phyloP scores from a whole-genome alignment of 1,140 invertebrate species.

The Drosophila saltans region DNA sequence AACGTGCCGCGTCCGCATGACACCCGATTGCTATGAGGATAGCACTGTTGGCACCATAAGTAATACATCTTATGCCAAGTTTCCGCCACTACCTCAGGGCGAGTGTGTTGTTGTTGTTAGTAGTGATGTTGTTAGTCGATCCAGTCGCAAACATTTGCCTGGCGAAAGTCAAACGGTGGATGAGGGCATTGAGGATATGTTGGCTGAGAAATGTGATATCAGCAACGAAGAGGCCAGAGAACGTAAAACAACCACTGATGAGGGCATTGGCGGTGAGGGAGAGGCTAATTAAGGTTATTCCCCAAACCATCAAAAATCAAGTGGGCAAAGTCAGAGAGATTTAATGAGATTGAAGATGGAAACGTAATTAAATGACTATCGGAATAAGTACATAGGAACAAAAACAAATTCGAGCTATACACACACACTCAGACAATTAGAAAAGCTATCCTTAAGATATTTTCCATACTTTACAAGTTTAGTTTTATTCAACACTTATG shows the following conservation, averaged over 20 bases:
- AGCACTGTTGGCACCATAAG: constrained; percentile 70
- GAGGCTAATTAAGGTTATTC: constrained; percentile 71
- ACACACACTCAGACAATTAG: neutral
- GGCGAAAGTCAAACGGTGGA: constrained; percentile 68
- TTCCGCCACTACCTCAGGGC: constrained; percentile 69
- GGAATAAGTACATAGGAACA: constrained; percentile 11
- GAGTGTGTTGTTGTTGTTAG: constrained; percentile 47
- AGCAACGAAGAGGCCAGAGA: constrained; percentile 74
- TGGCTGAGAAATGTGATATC: constrained; percentile 83
- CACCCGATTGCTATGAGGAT: constrained; percentile 84
- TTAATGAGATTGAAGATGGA: constrained; percentile 37
- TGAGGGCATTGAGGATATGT: constrained; percentile 83
- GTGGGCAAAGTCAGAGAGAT: constrained; percentile 40
- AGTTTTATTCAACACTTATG: neutral
- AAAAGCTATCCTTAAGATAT: neutral
- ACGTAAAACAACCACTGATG: constrained; percentile 78
- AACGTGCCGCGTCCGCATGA: constrained; percentile 89
- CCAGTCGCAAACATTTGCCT: constrained; percentile 56
- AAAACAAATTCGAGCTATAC: neutral
- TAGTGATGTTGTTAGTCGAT: constrained; percentile 19
- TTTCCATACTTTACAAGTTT: neutral
- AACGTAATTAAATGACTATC: neutral
- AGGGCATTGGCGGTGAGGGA: constrained; percentile 65
- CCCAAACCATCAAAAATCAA: constrained; percentile 10
- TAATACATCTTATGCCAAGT: constrained; percentile 70